Evolutionary conservation across 2,888 invertebrate species (phyloP), one percentile per base, ranked within the genome.

Genomic region (Tethea ocularis): DNA sequence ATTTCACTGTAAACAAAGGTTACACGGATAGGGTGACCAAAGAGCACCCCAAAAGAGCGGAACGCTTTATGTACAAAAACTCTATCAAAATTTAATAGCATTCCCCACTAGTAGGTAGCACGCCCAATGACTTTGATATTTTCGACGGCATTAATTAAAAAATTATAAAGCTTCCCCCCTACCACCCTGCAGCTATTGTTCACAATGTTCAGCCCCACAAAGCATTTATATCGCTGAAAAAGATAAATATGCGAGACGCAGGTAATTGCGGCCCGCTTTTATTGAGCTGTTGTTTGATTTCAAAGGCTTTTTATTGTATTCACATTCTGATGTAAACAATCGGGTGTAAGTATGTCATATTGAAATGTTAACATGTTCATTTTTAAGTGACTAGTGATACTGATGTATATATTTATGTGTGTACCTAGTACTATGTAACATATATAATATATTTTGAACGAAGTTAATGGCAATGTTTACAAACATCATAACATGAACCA

Each of bases 81-180:
- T 82, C 82, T 81, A 83, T 82, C 76, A 83, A 84, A 85, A 78
- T 83, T 84, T 84, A 88, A 88, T 84, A 86, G 80, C 86, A 85
- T 84, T 87, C 83, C 77, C 83, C 80, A 87, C 89, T 89, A 89
- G 83, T 78, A 75, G 79, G 81, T 75, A 74, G 78, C 78, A 75
- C 77, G 77, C 72, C 76, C 86, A 83, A 87, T 93, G 93, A 93
- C 93, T 93, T 93, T 92, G 92, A 93, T 93, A 91, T 93, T 93
- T 93, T 88, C 87, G 83, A 82, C 84, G 81, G 86, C 74, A 91
- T 93, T 93, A 93, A 93, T 93, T 93, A 93, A 93, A 93, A 93
- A 93, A 91, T 89, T 92, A 91, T 92, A 91, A 89, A 91, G 92
- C 92, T 91, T 89, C 89, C 83, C 77, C 78, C 71, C 77, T 77